Base-by-base conservation (phyloP, 2,797 vertebrate genomes). In the Ceyx erithaca region DNA sequence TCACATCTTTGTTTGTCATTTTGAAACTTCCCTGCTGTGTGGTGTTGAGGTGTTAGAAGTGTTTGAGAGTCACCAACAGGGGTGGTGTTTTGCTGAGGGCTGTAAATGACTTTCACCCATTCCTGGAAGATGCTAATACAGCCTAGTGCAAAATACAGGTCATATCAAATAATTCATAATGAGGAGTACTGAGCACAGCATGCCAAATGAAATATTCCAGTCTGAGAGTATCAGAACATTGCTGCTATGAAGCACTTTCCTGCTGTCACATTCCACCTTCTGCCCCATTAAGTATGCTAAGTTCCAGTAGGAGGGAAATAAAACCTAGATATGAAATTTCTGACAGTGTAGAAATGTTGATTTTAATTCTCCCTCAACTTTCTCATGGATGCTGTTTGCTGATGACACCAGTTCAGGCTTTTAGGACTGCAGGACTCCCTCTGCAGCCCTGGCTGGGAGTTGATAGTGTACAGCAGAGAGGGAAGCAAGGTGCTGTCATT, bases 171-270 rank as follows among this genome's bases (percentile, higher is more conserved):
- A 45, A 64, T 30, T 68, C 5, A 12, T 8, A 80, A 66, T 21
- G 14, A 61, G 46, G 69, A 49, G 28, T 22, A 54, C 0, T n/a
- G 43, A 72, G 14, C 22, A 35, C 28, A 80, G 23, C 46, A 11
- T 43, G 23, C 9, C 43, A 49, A 57, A 61, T 2, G 5, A 75
- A 79, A 59, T 54, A 51, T 7, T 82, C 6, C 2, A 17, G 6
- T 69, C 57, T 35, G 55, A 43, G 30, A 54, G 17, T 7, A 23
- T 16, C 28, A 23, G n/a, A 31, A 19, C 2, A 4, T 4, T 30
- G 8, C 31, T 26, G 35, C 8, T 26, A 0, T 21, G 43, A 35
- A 77, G 45, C 0, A 1, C 2, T 63, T 40, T 7, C 2, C 20
- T 41, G 8, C 33, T 69, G 17, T 25, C 19, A 28, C 18, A 10